phyloP scores from a whole-genome alignment of 2,888 invertebrate genomes.

The Hirtodrosophila alboralis region DNA sequence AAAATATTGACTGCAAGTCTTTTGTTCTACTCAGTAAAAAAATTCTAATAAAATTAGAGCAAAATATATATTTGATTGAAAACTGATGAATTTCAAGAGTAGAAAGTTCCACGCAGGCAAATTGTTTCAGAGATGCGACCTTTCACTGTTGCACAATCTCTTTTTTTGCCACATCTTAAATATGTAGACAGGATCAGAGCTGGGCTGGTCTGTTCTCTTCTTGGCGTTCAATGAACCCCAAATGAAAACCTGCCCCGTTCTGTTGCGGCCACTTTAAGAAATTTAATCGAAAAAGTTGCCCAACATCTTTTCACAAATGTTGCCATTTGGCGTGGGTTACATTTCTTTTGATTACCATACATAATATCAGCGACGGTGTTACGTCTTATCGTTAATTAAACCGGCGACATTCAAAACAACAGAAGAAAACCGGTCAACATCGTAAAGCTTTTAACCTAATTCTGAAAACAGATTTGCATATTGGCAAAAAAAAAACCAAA shows the following conservation, averaged over 20 bases:
- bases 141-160: slow-evolving; percentile 48
- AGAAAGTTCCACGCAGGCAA: slow-evolving; percentile 41
- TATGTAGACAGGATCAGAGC: slow-evolving; percentile 51
- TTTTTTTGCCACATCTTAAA: slow-evolving; percentile 47
- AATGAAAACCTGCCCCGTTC: slow-evolving; percentile 45
- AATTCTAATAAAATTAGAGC: not conserved
- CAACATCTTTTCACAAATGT: slow-evolving; percentile 62
- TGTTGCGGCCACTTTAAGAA: slow-evolving; percentile 14
- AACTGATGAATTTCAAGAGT: not conserved
- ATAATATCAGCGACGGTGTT: slow-evolving; percentile 40
- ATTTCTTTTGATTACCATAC: slow-evolving; percentile 59
- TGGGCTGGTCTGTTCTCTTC: slow-evolving; percentile 32
- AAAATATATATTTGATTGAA: slow-evolving; percentile 1
- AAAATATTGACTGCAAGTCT: slow-evolving; percentile 12
- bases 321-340: slow-evolving; percentile 41
- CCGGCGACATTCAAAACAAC: slow-evolving; percentile 25
- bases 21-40: slow-evolving; percentile 19
- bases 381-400: slow-evolving; percentile 35
- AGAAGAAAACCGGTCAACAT: slow-evolving; percentile 42
- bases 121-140: slow-evolving; percentile 8
- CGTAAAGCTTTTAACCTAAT: slow-evolving; percentile 65
- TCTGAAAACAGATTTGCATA: slow-evolving; percentile 56
- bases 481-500: slow-evolving; percentile 19
- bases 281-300: slow-evolving; percentile 49
- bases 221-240: slow-evolving; percentile 63